These are phyloP conservation scores for Sesia bembeciformis DNA, from an alignment of 2,888 invertebrate genomes.

Conservation along the genomic window DNA sequence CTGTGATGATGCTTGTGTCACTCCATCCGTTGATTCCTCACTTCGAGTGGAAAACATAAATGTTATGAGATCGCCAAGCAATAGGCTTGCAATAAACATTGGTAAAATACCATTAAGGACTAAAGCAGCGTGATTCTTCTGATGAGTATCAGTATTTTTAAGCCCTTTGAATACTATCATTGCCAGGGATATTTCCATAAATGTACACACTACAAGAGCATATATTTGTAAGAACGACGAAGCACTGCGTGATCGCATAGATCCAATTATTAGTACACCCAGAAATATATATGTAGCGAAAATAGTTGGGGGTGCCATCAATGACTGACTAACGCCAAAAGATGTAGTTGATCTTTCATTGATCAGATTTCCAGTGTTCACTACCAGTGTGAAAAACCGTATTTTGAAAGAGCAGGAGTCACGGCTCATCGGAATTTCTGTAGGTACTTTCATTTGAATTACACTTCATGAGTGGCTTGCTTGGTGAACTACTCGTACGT, in stretches of 20 bases:
- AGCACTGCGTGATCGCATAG: constrained; percentile 14
- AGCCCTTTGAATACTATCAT: constrained; percentile 32
- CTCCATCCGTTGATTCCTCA: no score
- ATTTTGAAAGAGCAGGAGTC: constrained; percentile 32
- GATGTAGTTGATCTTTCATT: constrained; percentile 40
- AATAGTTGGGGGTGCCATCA: constrained; percentile 39
- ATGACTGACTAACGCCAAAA: constrained; percentile 32
- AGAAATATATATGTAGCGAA: constrained; percentile 40
- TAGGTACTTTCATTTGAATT: constrained; percentile 8
- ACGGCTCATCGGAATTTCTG: constrained; percentile 30
- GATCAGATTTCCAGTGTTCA: constrained; percentile 44
- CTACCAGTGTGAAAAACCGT: constrained; percentile 35
- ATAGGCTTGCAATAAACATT: constrained; percentile 32
- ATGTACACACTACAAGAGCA: constrained; percentile 28
- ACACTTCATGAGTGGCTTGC: constrained; percentile 21
- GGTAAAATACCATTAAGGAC: constrained; percentile 47
- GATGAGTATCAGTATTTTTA: constrained; percentile 2
- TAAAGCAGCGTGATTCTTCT: constrained; percentile 17
- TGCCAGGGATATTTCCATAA: constrained; percentile 28
- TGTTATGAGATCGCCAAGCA: constrained; percentile 39
- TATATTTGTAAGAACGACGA: constrained; percentile 42
- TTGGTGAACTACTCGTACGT: no score
- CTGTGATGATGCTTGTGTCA: no score
- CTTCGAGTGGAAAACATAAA: constrained; percentile 22
- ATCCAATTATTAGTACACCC: constrained; percentile 26